Base-by-base conservation (phyloP, 2,888 invertebrate genomes). In the Apodemia mormo region DNA sequence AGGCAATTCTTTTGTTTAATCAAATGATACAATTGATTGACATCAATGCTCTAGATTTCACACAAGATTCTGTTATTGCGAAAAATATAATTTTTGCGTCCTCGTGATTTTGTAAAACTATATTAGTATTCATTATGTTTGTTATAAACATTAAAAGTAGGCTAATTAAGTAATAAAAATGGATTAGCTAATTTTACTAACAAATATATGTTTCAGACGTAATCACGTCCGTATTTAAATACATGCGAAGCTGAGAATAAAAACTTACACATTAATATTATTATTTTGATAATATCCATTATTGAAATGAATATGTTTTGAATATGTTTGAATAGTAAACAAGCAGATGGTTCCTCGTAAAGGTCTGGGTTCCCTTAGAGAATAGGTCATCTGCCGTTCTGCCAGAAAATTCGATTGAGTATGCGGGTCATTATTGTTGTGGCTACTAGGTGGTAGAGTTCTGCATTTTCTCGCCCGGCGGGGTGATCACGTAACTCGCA, bases 61-160 rank as follows among this genome's bases (percentile, higher is more conserved):
- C 61, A 61, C 37, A n/a, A 52, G 67, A 52, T 67, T 52, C 52
- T 67, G 67, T 66, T 22, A 67, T 67, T 49, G 29, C 10, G 30
- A 67, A 67, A 67, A 22, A 33, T 2, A 14, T 30, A 0, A 14
- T 30, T 49, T 49, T 49, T 49, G 49, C 6, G 49, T 49, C 49
- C 49, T 49, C 22, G 67, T 33, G 10, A 12, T 67, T 67, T 56
- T 61, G 61, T 61, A 61, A 61, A 61, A 12, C 14, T 33, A 14
- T 61, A 14, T 61, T 12, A 61, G 33, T 61, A 61, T 61, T 61
- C 61, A 61, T 61, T 30, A 30, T 61, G 49, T 61, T 61, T 61
- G 12, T 61, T 61, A 61, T 61, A 14, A 61, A 30, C 33, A 56
- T 29, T 29, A 30, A 30, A 61, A 61, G 30, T 33, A 29, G 61